phyloP scores from a whole-genome alignment of 2,113 vertebrate genomes.

The Nestor notabilis region DNA sequence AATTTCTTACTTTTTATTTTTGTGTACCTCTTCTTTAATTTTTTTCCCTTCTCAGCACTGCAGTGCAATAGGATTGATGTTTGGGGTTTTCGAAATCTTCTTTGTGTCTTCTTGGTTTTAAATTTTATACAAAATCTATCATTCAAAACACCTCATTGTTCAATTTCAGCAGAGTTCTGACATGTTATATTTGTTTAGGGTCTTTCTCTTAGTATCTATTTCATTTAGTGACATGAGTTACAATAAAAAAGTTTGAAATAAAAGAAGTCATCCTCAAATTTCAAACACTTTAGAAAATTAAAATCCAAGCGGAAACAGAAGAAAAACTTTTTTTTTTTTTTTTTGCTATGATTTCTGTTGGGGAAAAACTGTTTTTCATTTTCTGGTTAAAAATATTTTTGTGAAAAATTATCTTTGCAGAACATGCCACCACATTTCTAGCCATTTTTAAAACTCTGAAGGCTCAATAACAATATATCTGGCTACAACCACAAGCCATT shows the following conservation, averaged over 20 bases:
- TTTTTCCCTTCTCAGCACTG: background rate
- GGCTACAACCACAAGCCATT: background rate
- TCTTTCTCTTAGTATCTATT: background rate
- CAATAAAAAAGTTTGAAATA: background rate
- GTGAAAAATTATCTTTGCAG: background rate
- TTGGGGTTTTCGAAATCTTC: background rate
- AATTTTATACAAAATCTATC: background rate
- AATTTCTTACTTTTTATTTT: background rate
- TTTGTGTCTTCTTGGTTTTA: background rate
- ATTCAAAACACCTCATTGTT: background rate
- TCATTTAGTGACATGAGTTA: background rate
- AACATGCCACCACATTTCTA: background rate
- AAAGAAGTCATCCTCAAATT: background rate
- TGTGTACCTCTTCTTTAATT: background rate
- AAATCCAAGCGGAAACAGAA: background rate
- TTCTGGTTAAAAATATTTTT: background rate
- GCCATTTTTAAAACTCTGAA: background rate
- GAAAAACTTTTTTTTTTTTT: background rate
- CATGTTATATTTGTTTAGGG: background rate
- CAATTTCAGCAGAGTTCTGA: background rate
- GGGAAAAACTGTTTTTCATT: background rate
- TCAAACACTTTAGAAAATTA: background rate
- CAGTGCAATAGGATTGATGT: background rate
- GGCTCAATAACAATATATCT: background rate
- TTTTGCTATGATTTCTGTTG: background rate